Base-by-base conservation (phyloP, 2,888 invertebrate species). In the Pandemis corylana region DNA sequence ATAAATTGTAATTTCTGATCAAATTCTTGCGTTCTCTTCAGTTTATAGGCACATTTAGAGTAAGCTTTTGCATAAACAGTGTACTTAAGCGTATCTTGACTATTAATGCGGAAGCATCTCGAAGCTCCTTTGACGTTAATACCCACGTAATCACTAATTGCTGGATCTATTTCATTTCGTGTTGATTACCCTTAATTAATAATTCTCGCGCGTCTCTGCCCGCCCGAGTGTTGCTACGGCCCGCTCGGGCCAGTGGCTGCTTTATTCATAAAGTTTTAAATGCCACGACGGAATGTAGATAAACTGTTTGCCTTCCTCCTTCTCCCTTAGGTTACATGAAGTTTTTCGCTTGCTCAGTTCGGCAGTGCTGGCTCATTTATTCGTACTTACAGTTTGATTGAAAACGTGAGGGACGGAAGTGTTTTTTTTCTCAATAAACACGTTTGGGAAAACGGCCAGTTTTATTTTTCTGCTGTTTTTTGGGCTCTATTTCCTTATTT, bases 141-240 rank as follows among this genome's bases (percentile, higher is more conserved):
- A 44, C 56, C 63, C 46, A 64, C 68, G 63, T 64, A 64, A n/a
- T 56, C 49, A 65, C 64, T 73, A 65, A 69, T 73, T 64, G 46
- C 63, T 64, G 68, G 63, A 68, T 68, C 56, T 63, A 64, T 68
- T 68, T 73, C 36, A 64, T 42, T 64, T 73, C 56, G 59, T 59
- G 59, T 64, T 64, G 56, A 64, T 56, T 72, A 62, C 61, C 41
- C 28, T 53, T 62, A 41, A 51, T 53, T 68, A 63, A 61, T 72
- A 72, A 67, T 68, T 72, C 49, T 41, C 68, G 41, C 42, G 61
- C 49, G n/a, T 49, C 10, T 62, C 49, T 41, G 46, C 61, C 51
- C 15, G 42, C 13, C 64, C 12, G 15, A 28, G 28, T 61, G 61
- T 61, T 61, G 20, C 66, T 44, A 20, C 61, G 41, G 44, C 66